Evolutionary conservation across 1,140 invertebrate genomes (phyloP), one percentile per base, ranked within the genome.

Genomic region (Cydia fagiglandana): DNA sequence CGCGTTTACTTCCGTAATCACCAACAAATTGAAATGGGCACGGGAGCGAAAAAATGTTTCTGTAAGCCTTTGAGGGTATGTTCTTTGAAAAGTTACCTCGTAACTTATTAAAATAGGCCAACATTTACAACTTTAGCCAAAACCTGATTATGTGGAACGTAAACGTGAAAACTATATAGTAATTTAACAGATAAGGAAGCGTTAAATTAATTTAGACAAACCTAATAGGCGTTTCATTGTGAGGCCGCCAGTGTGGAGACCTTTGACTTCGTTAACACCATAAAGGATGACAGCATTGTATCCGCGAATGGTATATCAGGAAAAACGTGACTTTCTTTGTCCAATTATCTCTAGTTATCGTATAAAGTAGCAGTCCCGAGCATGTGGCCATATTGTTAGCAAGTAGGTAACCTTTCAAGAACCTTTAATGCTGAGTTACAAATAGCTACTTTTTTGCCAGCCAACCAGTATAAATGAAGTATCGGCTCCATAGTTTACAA

Each of bases 321-420:
- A 82, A 66, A 82, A 83, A 83, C 85, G 84, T 88, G 86, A 85
- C 84, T 85, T 77, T 86, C 78, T 79, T 81, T 79, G 76, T 81
- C 81, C 83, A 81, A 81, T 84, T 83, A 86, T 80, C 79, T 80
- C 66, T 50, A 73, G 38, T 70, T 70, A 70, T 70, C 66, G 66
- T 70, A 17, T 70, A 70, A 70, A 70, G 66, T 70, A 70, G 66
- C 34, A 41, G 66, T 70, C 34, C 15, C 34, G 66, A 45, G 66
- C 66, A 38, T 70, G 66, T 70, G 66, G 34, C 34, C 66, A 70
- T 45, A 70, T 70, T 70, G 64, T 68, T 68, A 34, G 66, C 34
- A 70, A 70, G 66, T 70, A 41, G 30, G 66, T 38, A 70, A 70
- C 66, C 66, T 38, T 70, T 70, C 66, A 30, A 70, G 66, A 17